Conservation (phyloP, 2,113 vertebrate species). For the Cololabis saira region DNA sequence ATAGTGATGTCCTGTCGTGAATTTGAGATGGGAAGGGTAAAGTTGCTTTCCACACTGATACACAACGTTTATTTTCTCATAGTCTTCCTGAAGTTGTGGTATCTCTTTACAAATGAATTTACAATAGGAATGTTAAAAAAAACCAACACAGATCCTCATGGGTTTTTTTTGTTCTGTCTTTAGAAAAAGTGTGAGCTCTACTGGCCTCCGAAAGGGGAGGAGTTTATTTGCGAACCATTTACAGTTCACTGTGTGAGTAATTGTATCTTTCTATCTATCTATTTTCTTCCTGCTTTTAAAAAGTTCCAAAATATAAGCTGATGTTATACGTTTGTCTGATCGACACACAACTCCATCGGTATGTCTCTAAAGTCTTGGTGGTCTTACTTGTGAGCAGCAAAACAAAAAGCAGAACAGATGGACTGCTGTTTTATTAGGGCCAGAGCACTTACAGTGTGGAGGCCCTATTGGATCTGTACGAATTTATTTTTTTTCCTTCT, state of each 20-base stretch:
- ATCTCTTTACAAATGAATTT: background rate
- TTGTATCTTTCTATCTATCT: conserved; percentile 9
- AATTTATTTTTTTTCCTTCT: too few relatives aligned
- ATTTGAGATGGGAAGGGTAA: conserved; percentile 98
- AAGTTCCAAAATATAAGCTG: background rate
- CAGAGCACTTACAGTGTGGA: too few relatives aligned
- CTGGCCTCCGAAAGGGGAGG: conserved; percentile 83
- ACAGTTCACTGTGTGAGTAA: conserved; percentile 90
- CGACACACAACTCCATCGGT: background rate
- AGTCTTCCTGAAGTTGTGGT: too few relatives aligned
- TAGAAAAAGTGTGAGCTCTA: conserved; percentile 98
- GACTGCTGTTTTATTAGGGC: conserved; percentile 10
- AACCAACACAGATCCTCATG: too few relatives aligned
- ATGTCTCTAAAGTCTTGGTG: background rate
- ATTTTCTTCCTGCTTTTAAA: conserved; percentile 20
- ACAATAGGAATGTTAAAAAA: too few relatives aligned
- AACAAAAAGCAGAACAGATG: background rate
- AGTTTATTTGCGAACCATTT: conserved; percentile 85
- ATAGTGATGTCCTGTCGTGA: conserved; percentile 96
- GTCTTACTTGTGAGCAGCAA: background rate
- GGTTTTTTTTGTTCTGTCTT: background rate
- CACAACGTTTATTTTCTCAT: too few relatives aligned
- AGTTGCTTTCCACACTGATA: background rate
- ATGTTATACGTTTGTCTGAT: background rate
- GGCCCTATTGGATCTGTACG: too few relatives aligned